Evolutionary conservation across 2,113 vertebrate genomes (phyloP), one percentile per base, ranked within the genome.

Genomic region (Anser cygnoides): DNA sequence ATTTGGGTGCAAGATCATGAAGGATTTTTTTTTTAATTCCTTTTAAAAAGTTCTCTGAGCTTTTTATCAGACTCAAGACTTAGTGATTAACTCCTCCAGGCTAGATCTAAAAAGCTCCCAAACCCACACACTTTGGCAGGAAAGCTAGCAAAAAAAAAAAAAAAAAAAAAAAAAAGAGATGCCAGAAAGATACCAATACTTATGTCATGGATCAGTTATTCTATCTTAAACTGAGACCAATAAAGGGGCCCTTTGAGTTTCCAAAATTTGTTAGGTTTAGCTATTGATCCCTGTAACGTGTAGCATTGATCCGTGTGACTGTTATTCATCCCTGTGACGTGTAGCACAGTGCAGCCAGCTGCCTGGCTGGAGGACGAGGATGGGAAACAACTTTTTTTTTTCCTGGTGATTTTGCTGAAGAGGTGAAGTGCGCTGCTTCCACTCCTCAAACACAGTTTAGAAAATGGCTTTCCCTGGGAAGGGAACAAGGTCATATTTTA

Each of bases 21-120:
- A 80, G 54, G 59, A 97, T 96, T 66, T 74, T 94, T 94, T 94
- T 93, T 29, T 88, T 50, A 79, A 41, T 79, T 96, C 33, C 59
- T 94, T 86, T 84, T 59, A 92, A 83, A 31, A 31, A 76, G 46
- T 76, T 37, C 77, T 58, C 44, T 15, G 16, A 93, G 80, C 52
- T 89, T 88, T 89, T 62, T 72, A 84, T n/a, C 66, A 77, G 87
- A 96, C 74, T 90, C 70, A 52, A 90, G 76, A 80, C 92, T 71
- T 63, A 75, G 41, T 68, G 84, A 87, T 91, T 76, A 73, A 87
- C 52, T 33, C 79, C 90, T 93, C 78, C 67, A 92, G 18, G 20
- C 49, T 76, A 68, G 66, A 71, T 96, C 91, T 2, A 59, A 95
- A 96, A 94, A 80, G n/a, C 77, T 89, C 65, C 90, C 77, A 93